Evolutionary conservation across 2,888 invertebrate species (phyloP).

Genomic region (Mactromeris polynyma): DNA sequence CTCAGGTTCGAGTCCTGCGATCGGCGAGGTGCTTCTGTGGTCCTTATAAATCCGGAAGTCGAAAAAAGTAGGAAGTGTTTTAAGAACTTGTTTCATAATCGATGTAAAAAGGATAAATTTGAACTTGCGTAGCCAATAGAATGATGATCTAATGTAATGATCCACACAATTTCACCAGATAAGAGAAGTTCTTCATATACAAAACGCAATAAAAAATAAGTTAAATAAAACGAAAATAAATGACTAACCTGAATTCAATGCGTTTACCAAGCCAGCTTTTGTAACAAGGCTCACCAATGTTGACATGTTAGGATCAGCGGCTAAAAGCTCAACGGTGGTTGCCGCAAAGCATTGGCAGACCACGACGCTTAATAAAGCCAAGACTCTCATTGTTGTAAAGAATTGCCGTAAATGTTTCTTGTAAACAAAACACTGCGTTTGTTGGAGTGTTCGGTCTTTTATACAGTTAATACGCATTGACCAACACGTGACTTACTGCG

Average conservation of each 20-base stretch:
- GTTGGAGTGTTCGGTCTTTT: not conserved
- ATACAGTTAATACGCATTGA: not conserved
- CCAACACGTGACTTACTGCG: not conserved
- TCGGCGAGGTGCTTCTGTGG: too few species aligned
- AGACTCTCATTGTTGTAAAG: constrained; percentile 27
- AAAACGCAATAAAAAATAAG: too few species aligned
- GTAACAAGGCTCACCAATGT: constrained; percentile 51
- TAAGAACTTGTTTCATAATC: too few species aligned
- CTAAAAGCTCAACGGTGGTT: constrained; percentile 56
- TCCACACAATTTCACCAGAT: too few species aligned
- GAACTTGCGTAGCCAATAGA: too few species aligned
- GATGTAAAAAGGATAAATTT: too few species aligned
- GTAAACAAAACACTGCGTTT: not conserved
- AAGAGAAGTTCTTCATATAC: too few species aligned
- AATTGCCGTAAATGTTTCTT: not conserved
- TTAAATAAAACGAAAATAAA: not conserved
- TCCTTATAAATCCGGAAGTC: too few species aligned
- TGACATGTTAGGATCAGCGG: constrained; percentile 46
- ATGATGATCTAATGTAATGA: too few species aligned
- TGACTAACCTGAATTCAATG: constrained; percentile 44
- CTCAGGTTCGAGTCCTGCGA: too few species aligned
- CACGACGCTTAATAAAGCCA: constrained; percentile 13
- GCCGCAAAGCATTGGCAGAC: constrained; percentile 46
- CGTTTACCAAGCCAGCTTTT: constrained; percentile 57
- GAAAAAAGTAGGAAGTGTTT: too few species aligned